phyloP scores from a whole-genome alignment of 2,888 invertebrate genomes.

The Isoperla grammatica region DNA sequence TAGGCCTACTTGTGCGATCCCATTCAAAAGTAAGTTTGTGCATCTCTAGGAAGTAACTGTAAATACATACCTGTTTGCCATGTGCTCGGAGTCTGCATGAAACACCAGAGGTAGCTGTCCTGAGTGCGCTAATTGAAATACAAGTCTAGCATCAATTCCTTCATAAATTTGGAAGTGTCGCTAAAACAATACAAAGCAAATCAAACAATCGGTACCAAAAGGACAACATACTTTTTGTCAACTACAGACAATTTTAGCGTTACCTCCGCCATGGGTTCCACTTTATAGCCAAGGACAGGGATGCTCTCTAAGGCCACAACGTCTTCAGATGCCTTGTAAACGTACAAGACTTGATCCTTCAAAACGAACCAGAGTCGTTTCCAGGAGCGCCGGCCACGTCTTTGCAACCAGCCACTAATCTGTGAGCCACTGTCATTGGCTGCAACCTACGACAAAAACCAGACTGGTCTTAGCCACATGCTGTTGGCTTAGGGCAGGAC shows the following conservation, averaged over 20 bases:
- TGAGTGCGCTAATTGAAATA: constrained; percentile 47
- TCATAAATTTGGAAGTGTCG: constrained; percentile 33
- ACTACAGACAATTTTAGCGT: neutral
- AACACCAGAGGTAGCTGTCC: constrained; percentile 46
- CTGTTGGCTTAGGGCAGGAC: too few species aligned
- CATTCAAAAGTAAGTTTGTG: too few species aligned
- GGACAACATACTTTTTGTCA: too few species aligned
- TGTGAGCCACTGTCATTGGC: constrained; percentile 49
- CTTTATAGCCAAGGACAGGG: constrained; percentile 48
- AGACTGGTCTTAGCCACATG: too few species aligned
- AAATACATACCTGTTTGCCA: constrained; percentile 44
- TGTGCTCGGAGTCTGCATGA: constrained; percentile 42
- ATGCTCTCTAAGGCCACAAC: constrained; percentile 47
- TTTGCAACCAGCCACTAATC: constrained; percentile 50
- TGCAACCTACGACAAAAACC: constrained; percentile 42
- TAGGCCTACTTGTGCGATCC: too few species aligned
- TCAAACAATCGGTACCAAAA: too few species aligned
- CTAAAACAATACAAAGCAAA: constrained; percentile 14
- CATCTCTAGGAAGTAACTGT: too few species aligned
- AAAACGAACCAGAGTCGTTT: constrained; percentile 52
- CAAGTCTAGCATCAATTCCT: constrained; percentile 42
- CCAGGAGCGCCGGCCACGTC: constrained; percentile 45
- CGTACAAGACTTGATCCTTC: constrained; percentile 49
- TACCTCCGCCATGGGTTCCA: constrained; percentile 35
- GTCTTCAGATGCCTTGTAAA: constrained; percentile 51